Evolutionary conservation across 2,113 vertebrate species (phyloP), one percentile per base, ranked within the genome.

Genomic region (Otocyon megalotis): DNA sequence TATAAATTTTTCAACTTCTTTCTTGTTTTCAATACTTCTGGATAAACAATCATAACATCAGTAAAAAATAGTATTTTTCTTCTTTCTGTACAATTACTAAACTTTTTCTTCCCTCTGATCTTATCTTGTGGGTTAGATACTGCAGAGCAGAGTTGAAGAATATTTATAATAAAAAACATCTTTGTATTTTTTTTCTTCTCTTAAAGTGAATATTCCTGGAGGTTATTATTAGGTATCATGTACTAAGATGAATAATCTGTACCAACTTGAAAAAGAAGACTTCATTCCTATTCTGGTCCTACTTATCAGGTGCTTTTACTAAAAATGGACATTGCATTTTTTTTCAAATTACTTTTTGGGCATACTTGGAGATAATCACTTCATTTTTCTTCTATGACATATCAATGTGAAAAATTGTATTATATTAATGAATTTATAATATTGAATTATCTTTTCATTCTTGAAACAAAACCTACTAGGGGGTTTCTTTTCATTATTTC

Each of bases 401-500:
- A 85, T 43, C 54, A 56, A 81, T 97, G 60, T 83, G 62, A 86
- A 97, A 88, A 92, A 76, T 88, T 80, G 87, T 58, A 91, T 88
- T 80, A 90, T 58, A 91, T 84, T 92, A 97, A 95, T 92, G 58
- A 92, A 76, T 90, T 82, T 24, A 81, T 89, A 81, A 87, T 90
- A 92, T 62, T 94, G 32, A 96, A 88, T 95, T 96, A 87, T 81
- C 48, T 69, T 86, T 93, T 43, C 35, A 63, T 94, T 92, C 19
- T 83, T 84, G 19, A 86, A 93, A 93, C 7, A 79, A 94, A 96
- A 81, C 28, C 80, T 81, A 11, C 24, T 80, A 54, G n/a, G 26
- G 53, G 53, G 32, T 67, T 97, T 94, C 53, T 80, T 83, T 53
- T 56, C 28, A 76, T 81, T 90, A 81, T 88, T 56, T 82, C 54